These are phyloP conservation scores for Melinopterus prodromus DNA, from an alignment of 2,888 invertebrate genomes.

Conservation along the genomic window DNA sequence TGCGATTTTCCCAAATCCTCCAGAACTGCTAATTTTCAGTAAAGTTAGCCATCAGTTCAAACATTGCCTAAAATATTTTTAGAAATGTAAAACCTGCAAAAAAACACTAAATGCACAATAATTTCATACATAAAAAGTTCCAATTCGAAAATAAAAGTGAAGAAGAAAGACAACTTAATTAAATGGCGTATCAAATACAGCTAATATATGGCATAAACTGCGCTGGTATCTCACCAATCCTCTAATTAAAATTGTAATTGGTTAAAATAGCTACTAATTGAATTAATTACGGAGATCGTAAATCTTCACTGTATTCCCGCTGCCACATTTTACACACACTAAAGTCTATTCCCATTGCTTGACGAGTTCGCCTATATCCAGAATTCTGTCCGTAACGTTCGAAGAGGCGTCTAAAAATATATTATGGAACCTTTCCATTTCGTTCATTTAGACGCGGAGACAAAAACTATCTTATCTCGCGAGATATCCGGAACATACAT, in stretches of 20 bases:
- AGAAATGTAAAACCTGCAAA: no score
- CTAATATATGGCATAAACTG: not conserved
- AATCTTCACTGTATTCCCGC: not conserved
- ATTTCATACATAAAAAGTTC: not conserved
- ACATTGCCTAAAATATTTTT: no score
- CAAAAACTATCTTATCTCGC: constrained; percentile 4
- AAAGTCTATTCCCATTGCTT: not conserved
- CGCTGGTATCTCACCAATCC: not conserved
- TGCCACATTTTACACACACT: not conserved
- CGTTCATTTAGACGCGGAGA: not conserved
- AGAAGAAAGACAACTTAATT: not conserved
- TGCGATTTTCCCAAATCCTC: no score
- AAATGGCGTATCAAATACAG: not conserved
- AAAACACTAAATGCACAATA: no score
- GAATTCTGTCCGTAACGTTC: not conserved
- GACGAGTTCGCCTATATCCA: constrained; percentile 4
- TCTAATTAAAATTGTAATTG: constrained; percentile 4
- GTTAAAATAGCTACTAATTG: constrained; percentile 4
- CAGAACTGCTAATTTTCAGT: no score
- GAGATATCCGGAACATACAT: not conserved
- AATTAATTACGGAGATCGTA: constrained; percentile 4
- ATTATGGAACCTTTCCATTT: not conserved
- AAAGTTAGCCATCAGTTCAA: no score
- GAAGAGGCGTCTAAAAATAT: constrained; percentile 4
- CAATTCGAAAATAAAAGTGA: not conserved